Conservation (phyloP, 2,888 invertebrate species). For the Euzetes globulus region DNA sequence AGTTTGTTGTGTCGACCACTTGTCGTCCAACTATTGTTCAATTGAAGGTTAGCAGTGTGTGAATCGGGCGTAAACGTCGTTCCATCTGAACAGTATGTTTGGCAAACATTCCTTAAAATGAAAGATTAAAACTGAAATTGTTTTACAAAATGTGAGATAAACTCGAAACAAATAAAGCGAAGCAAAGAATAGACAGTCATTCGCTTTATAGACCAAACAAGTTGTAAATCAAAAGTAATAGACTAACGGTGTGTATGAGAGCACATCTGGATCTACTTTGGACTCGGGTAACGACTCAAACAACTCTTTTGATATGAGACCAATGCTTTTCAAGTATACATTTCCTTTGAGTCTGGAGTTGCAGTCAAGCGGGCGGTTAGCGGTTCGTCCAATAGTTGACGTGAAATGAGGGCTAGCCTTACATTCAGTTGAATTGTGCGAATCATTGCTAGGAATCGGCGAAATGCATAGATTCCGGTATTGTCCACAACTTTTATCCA, state of each 20-base stretch:
- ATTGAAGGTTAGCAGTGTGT: conserved; percentile 11
- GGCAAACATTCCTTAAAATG: conserved; percentile 14
- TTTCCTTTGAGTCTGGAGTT: neutral
- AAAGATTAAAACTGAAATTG: conserved; percentile 19
- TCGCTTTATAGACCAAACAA: neutral
- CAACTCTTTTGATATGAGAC: conserved; percentile 22
- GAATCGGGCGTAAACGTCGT: neutral
- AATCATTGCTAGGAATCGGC: neutral
- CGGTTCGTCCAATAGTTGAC: neutral
- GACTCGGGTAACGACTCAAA: conserved; percentile 29
- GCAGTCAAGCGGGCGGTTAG: conserved; percentile 14
- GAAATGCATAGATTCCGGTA: too few species aligned
- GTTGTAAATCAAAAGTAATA: neutral
- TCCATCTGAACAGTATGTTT: conserved; percentile 14
- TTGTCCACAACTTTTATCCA: too few species aligned
- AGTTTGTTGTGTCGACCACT: neutral
- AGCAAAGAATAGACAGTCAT: neutral
- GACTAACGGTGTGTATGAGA: conserved; percentile 6
- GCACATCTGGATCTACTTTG: conserved; percentile 32
- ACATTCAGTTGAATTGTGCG: neutral
- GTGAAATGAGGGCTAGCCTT: neutral
- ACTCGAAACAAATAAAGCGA: neutral
- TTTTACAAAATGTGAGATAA: neutral
- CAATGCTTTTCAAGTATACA: neutral
- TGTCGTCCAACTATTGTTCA: conserved; percentile 13